phyloP scores from a whole-genome alignment of 2,888 invertebrate species.

The Hybos culiciformis region DNA sequence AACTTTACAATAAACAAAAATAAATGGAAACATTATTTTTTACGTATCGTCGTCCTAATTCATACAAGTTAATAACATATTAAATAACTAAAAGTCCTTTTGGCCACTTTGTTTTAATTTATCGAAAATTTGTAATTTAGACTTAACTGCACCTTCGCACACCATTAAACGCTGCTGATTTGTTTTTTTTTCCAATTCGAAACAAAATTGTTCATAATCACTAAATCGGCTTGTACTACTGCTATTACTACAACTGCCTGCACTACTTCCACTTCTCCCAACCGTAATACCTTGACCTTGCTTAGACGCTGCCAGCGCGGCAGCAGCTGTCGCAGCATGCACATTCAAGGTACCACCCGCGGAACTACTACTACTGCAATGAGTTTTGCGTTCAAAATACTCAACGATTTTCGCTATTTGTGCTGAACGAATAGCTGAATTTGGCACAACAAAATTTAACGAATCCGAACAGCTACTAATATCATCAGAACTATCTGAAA shows the following conservation, averaged over 20 bases:
- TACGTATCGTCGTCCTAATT: too few relatives aligned
- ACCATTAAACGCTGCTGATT: constrained; percentile 55
- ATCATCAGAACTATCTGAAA: constrained; percentile 78
- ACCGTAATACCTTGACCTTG: constrained; percentile 3
- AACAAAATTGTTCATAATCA: constrained; percentile 32
- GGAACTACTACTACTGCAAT: constrained; percentile 15
- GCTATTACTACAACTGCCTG: not conserved
- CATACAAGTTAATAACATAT: too few relatives aligned
- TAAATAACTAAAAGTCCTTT: constrained; percentile 9
- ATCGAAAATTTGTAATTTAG: constrained; percentile 75
- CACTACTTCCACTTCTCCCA: constrained; percentile 9
- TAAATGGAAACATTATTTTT: too few relatives aligned
- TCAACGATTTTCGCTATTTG: constrained; percentile 76
- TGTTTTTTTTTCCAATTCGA: constrained; percentile 34
- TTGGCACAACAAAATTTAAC: constrained; percentile 41
- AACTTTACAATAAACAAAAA: too few relatives aligned
- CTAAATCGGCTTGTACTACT: not conserved
- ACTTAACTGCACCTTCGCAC: constrained; percentile 76
- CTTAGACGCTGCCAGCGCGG: constrained; percentile 14
- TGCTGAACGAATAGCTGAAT: constrained; percentile 45
- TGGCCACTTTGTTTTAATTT: constrained; percentile 40
- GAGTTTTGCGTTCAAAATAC: constrained; percentile 64
- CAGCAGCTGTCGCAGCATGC: constrained; percentile 16
- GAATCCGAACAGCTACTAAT: constrained; percentile 66
- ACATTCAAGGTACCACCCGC: too few relatives aligned